These are phyloP conservation scores for Macroramphosus scolopax DNA, from an alignment of 2,797 vertebrate genomes.

Conservation along the genomic window DNA sequence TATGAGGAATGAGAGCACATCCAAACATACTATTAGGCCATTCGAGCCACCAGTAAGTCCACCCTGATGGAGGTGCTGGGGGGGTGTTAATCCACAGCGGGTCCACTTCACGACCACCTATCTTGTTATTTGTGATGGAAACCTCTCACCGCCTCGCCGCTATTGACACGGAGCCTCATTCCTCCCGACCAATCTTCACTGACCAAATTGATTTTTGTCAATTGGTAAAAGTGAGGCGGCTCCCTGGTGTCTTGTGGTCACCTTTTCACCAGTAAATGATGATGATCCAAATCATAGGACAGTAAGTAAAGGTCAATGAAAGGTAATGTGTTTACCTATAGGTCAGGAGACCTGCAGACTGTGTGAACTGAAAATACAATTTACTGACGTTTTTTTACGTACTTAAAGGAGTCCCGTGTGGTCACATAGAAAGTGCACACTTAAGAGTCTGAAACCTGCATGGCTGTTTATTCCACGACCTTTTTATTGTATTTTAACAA, in stretches of 20 bases:
- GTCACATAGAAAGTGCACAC: too few relatives aligned
- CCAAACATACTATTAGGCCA: conserved; percentile 38
- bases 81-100: conserved; percentile 34
- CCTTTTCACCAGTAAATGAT: too few relatives aligned
- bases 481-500: conserved; percentile 44
- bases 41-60: conserved; percentile 33
- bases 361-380: too few relatives aligned
- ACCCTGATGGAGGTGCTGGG: conserved; percentile 40
- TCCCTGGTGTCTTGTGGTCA: too few relatives aligned
- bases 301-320: conserved; percentile 1
- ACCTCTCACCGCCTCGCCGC: conserved; percentile 25
- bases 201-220: conserved; percentile 38
- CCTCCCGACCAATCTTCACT: conserved; percentile 36
- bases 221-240: background rate
- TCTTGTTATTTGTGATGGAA: conserved; percentile 45
- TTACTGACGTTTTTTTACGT: too few relatives aligned
- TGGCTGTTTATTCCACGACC: too few relatives aligned
- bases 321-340: too few relatives aligned
- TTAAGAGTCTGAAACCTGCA: too few relatives aligned
- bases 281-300: conserved; percentile 7
- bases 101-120: conserved; percentile 41
- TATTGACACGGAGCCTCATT: conserved; percentile 38
- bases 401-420: too few relatives aligned
- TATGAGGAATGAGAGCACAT: conserved; percentile 47
- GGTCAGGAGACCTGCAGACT: too few relatives aligned